phyloP scores from a whole-genome alignment of 2,797 vertebrate genomes.

The Macropus fuliginosus region DNA sequence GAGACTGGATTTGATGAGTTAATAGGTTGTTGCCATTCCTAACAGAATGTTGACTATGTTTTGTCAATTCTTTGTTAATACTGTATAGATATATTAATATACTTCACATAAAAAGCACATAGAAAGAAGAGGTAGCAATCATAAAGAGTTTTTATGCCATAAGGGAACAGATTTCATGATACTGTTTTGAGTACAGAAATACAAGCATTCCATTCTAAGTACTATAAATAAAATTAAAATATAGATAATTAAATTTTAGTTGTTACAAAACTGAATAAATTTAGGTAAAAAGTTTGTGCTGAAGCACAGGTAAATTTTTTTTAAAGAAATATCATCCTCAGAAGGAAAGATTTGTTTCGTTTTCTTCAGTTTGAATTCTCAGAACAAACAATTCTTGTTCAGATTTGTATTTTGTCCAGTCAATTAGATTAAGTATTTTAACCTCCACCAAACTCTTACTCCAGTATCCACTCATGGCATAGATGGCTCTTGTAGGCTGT shows the following conservation, averaged over 20 bases:
- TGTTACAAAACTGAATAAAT: not conserved
- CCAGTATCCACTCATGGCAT: not conserved
- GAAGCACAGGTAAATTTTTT: not conserved
- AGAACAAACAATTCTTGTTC: slow-evolving; percentile 28
- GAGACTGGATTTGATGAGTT: slow-evolving; percentile 16
- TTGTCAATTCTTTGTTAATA: slow-evolving; percentile 21
- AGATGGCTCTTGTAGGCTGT: not conserved
- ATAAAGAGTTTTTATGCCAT: not conserved
- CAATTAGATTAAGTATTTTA: slow-evolving; percentile 14
- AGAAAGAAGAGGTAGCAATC: slow-evolving; percentile 12
- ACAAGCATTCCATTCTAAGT: not conserved
- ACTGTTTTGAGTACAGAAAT: not conserved
- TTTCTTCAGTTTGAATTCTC: slow-evolving; percentile 28
- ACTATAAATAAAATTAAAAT: not conserved
- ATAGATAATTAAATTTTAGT: not conserved
- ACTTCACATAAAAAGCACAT: not conserved
- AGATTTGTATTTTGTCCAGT: slow-evolving; percentile 25
- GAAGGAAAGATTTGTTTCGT: slow-evolving; percentile 15
- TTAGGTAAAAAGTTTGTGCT: not conserved
- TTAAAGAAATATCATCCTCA: slow-evolving; percentile 32
- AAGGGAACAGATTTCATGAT: not conserved
- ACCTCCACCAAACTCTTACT: not conserved
- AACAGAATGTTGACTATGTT: slow-evolving; percentile 17
- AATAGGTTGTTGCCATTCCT: slow-evolving; percentile 1
- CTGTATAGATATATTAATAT: slow-evolving; percentile 32